Percentiles rank a stretch among this genome's conserved stretches.
phyloP scores from a whole-genome alignment of 2,113 vertebrate species.

The Brienomyrus brachyistius region DNA sequence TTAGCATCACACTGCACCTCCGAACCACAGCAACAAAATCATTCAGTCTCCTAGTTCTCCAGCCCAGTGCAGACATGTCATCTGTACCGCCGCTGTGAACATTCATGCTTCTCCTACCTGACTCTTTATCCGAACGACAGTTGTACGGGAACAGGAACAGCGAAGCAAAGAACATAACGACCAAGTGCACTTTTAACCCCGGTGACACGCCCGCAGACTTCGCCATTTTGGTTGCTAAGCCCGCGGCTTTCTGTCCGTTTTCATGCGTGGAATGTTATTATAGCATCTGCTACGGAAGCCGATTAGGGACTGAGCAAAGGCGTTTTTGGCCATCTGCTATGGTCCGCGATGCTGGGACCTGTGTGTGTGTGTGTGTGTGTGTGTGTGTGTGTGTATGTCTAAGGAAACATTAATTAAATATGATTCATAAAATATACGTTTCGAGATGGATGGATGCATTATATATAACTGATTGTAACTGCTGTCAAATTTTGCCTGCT shows the following conservation, averaged over 20 bases:
- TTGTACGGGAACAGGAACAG: constrained; percentile 26
- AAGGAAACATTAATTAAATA: too few relatives aligned
- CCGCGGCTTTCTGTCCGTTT: background rate
- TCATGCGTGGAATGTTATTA: background rate
- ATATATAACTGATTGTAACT: too few relatives aligned
- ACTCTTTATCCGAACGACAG: accelerated
- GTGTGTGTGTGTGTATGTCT: too few relatives aligned
- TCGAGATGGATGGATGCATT: too few relatives aligned
- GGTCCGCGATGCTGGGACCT: background rate
- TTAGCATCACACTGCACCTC: background rate
- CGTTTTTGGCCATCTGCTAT: background rate
- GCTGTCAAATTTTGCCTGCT: background rate
- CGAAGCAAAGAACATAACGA: constrained; percentile 32
- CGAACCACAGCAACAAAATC: background rate
- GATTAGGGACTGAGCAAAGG: background rate
- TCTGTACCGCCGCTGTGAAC: background rate
- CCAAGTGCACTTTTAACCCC: constrained; percentile 11
- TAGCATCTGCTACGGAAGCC: background rate
- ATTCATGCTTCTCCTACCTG: background rate
- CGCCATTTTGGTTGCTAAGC: constrained; percentile 53
- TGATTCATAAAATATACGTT: too few relatives aligned
- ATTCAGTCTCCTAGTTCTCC: background rate
- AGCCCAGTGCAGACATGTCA: background rate
- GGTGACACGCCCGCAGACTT: constrained; percentile 25
- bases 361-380: too few relatives aligned